Percentiles rank a stretch among this genome's conserved stretches.
Evolutionary conservation across 2,888 invertebrate species (phyloP).

Genomic region (Eledona agricola): DNA sequence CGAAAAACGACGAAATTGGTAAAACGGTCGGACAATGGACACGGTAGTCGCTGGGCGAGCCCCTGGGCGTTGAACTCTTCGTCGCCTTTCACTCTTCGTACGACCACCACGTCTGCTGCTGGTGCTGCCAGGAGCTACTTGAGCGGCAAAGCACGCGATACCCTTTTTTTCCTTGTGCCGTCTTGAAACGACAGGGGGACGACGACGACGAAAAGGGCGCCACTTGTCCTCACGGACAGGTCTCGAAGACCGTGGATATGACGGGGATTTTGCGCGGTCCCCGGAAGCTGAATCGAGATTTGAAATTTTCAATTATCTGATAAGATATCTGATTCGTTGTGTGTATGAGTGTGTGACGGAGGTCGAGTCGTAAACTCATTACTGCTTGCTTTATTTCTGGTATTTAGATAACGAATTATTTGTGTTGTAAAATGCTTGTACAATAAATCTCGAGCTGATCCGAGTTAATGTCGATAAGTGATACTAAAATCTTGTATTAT

Average conservation of each 20-base stretch:
- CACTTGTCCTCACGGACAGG: slow-evolving; percentile 11
- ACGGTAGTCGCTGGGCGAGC: slow-evolving; percentile 16
- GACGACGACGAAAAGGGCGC: slow-evolving; percentile 6
- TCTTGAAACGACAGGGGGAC: slow-evolving; percentile 1
- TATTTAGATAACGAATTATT: slow-evolving; percentile 9
- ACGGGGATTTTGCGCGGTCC: too few species aligned
- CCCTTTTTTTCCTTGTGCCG: slow-evolving; percentile 5
- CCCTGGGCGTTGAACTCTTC: slow-evolving; percentile 27
- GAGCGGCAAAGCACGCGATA: slow-evolving; percentile 20
- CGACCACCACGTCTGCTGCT: slow-evolving; percentile 19
- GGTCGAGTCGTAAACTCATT: background rate
- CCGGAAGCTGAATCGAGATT: too few species aligned
- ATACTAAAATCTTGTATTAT: slow-evolving; percentile 2
- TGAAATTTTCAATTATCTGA: slow-evolving; percentile 1
- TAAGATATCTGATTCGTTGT: too few species aligned
- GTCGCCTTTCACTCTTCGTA: slow-evolving; percentile 32
- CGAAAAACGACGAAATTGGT: too few species aligned
- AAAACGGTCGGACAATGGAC: slow-evolving; percentile 16
- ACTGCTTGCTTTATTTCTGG: background rate
- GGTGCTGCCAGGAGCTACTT: slow-evolving; percentile 20
- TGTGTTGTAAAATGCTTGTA: slow-evolving; percentile 1
- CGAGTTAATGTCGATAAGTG: slow-evolving; percentile 5
- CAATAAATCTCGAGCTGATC: slow-evolving; percentile 7
- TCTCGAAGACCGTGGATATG: too few species aligned
- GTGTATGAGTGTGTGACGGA: too few species aligned